Conservation (phyloP, 1,140 invertebrate species). For the Diorhabda carinulata region DNA sequence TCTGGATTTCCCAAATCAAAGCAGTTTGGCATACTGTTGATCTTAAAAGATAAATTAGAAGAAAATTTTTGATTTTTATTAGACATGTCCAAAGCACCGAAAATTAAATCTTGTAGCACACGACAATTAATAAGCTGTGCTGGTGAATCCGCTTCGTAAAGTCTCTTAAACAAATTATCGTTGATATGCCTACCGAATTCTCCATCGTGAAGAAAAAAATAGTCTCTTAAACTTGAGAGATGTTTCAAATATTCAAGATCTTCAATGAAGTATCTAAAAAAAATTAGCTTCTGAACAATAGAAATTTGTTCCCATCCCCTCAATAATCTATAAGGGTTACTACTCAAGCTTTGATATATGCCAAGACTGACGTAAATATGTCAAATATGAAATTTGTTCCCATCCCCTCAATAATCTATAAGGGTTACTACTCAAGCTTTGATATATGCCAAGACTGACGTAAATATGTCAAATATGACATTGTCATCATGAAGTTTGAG, state of each 20-base stretch:
- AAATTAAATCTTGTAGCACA: conserved; percentile 62
- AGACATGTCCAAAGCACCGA: conserved; percentile 53
- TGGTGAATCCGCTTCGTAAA: conserved; percentile 59
- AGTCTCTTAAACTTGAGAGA: conserved; percentile 65
- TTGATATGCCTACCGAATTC: conserved; percentile 69
- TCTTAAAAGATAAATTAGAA: conserved; percentile 57
- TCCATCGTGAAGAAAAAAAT: conserved; percentile 72
- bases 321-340: no score
- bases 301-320: no score
- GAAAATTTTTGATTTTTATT: conserved; percentile 54
- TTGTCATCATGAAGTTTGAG: no score
- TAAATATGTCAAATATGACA: no score
- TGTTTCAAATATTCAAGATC: conserved; percentile 65
- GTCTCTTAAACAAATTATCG: conserved; percentile 59
- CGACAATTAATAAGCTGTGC: conserved; percentile 64
- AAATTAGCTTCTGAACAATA: background rate
- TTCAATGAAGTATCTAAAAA: conserved; percentile 56
- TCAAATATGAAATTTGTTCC: no score
- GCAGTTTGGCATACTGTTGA: conserved; percentile 53
- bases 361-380: no score
- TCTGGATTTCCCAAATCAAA: conserved; percentile 61
- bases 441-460: no score
- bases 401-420: no score
- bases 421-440: no score
- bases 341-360: no score